Percentiles rank a stretch among this genome's conserved stretches.
Conservation (phyloP, 1,140 invertebrate genomes). For the Laupala kohalensis region DNA sequence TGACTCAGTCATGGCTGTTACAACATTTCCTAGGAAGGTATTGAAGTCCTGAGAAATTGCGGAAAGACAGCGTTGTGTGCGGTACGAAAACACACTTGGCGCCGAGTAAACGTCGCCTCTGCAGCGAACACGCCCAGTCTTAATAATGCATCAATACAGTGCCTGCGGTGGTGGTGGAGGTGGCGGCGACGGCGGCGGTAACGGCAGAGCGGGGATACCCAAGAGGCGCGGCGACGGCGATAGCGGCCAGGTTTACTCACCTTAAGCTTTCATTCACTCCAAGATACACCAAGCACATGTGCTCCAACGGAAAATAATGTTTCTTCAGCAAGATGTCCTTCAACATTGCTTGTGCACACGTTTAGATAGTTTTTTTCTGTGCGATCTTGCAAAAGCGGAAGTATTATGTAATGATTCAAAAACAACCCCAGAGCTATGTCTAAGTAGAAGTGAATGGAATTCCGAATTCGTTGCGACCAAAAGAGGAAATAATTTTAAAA, state of each 20-base stretch:
- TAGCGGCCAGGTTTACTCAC: too few relatives aligned
- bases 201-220: too few relatives aligned
- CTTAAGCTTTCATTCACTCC: background rate
- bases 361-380: background rate
- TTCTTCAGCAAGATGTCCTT: background rate
- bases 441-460: background rate
- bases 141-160: background rate
- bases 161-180: background rate
- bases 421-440: background rate
- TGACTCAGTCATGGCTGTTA: too few relatives aligned
- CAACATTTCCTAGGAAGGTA: too few relatives aligned
- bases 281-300: background rate
- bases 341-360: background rate
- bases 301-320: background rate
- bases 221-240: too few relatives aligned
- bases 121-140: background rate
- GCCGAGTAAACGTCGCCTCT: background rate
- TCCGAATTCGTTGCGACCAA: background rate
- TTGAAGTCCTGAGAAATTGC: too few relatives aligned
- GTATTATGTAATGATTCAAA: background rate
- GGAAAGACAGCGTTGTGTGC: too few relatives aligned
- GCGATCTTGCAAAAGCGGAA: too few relatives aligned
- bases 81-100: too few relatives aligned
- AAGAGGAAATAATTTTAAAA: background rate
- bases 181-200: background rate